Percentiles rank a stretch among this genome's conserved stretches.
Evolutionary conservation across 2,113 vertebrate species (phyloP).

Genomic region (Leptobrachium ailaonicum): DNA sequence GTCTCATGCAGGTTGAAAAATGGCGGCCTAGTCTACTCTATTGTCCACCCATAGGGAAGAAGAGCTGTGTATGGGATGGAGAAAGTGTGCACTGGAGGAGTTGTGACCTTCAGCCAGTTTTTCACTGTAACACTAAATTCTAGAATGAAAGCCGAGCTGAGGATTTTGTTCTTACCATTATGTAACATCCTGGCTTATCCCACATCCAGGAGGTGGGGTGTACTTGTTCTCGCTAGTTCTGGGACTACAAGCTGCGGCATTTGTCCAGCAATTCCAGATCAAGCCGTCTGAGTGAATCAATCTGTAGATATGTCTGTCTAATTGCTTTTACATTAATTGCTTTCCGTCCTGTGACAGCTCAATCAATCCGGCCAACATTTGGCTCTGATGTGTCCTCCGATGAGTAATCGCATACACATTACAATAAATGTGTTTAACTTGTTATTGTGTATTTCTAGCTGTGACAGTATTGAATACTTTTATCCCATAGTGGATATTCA

Average conservation of each 20-base stretch:
- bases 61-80: too few species aligned
- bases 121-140: too few species aligned
- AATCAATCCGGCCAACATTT: background rate
- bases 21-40: too few species aligned
- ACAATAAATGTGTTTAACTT: background rate
- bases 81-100: too few species aligned
- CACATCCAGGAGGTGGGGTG: background rate
- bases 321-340: slow-evolving; percentile 34
- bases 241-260: background rate
- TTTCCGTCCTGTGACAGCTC: slow-evolving; percentile 9
- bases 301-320: slow-evolving; percentile 19
- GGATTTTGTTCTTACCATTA: background rate
- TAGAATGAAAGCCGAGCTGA: too few species aligned
- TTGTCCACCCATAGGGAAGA: too few species aligned
- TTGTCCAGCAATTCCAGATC: slow-evolving; percentile 14
- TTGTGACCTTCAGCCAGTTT: too few species aligned
- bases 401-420: background rate
- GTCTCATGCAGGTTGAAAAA: too few species aligned
- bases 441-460: too few species aligned
- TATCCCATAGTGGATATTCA: too few species aligned
- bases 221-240: background rate
- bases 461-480: too few species aligned
- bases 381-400: background rate
- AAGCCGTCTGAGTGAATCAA: slow-evolving; percentile 21
- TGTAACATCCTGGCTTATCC: background rate